phyloP scores from a whole-genome alignment of 2,113 vertebrate species.

The Plestiodon gilberti region DNA sequence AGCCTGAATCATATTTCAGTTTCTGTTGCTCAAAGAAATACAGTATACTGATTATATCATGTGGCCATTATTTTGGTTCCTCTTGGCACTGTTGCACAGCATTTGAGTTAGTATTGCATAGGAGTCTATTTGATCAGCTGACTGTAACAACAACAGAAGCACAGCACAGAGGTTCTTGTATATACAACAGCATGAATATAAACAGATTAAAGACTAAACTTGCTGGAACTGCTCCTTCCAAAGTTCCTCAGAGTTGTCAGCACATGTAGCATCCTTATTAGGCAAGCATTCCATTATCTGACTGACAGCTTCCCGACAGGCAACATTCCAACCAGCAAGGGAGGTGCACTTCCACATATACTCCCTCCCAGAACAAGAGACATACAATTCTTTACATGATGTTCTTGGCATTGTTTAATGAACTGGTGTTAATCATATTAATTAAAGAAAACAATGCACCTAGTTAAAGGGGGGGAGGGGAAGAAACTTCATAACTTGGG shows the following conservation, averaged over 20 bases:
- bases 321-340: neutral
- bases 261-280: neutral
- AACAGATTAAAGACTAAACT: neutral
- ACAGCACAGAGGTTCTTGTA: neutral
- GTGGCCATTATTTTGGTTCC: constrained; percentile 44
- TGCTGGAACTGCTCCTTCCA: neutral
- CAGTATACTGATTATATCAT: constrained; percentile 15
- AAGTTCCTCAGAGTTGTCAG: neutral
- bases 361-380: neutral
- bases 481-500: neutral
- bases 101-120: neutral
- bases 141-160: constrained; percentile 24
- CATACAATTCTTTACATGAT: neutral
- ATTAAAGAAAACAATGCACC: neutral
- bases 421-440: neutral
- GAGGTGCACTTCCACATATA: neutral
- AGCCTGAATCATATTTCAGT: constrained; percentile 19
- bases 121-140: rapidly evolving
- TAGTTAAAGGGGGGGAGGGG: constrained; percentile 13
- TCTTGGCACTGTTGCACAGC: rapidly evolving
- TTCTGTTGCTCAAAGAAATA: constrained; percentile 38
- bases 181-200: neutral
- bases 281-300: constrained; percentile 2
- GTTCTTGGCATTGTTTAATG: constrained; percentile 9
- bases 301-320: constrained; percentile 8